Evolutionary conservation across 1,140 invertebrate species (phyloP).

Genomic region (Littorina saxatilis): DNA sequence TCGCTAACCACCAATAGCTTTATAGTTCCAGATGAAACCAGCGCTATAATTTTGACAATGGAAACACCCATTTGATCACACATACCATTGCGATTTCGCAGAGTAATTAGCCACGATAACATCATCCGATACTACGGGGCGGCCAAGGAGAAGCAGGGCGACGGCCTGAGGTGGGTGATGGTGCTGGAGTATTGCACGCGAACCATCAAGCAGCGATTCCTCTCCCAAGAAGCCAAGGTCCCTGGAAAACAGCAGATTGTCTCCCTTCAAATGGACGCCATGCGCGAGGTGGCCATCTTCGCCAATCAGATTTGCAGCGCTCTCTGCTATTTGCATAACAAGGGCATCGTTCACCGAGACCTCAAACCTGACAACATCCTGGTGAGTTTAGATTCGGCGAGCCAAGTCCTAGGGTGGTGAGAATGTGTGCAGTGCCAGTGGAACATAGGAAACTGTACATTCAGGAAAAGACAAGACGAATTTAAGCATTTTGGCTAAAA

Average conservation of each 20-base stretch:
- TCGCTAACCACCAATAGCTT: no score
- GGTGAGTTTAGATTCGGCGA: constrained; percentile 60
- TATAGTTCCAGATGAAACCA: neutral
- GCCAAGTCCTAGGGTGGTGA: no score
- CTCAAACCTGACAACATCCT: constrained; percentile 71
- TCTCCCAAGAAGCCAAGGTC: constrained; percentile 28
- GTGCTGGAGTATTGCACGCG: constrained; percentile 64
- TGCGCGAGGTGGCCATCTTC: constrained; percentile 54
- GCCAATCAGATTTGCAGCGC: constrained; percentile 58
- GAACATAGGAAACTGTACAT: neutral
- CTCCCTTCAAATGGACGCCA: constrained; percentile 46
- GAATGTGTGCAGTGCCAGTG: neutral
- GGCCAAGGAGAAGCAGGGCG: constrained; percentile 36
- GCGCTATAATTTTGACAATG: constrained; percentile 44
- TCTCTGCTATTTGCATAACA: constrained; percentile 63
- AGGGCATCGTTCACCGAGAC: constrained; percentile 68
- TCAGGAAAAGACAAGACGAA: neutral
- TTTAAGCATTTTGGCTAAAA: no score
- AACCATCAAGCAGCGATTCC: constrained; percentile 59
- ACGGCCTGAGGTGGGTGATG: constrained; percentile 62
- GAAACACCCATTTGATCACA: no score
- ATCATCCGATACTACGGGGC: constrained; percentile 64
- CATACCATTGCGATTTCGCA: no score
- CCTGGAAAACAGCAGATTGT: constrained; percentile 21
- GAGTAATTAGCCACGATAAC: constrained; percentile 38